Conservation (phyloP, 2,888 invertebrate species). For the Pemphredon lugubris region DNA sequence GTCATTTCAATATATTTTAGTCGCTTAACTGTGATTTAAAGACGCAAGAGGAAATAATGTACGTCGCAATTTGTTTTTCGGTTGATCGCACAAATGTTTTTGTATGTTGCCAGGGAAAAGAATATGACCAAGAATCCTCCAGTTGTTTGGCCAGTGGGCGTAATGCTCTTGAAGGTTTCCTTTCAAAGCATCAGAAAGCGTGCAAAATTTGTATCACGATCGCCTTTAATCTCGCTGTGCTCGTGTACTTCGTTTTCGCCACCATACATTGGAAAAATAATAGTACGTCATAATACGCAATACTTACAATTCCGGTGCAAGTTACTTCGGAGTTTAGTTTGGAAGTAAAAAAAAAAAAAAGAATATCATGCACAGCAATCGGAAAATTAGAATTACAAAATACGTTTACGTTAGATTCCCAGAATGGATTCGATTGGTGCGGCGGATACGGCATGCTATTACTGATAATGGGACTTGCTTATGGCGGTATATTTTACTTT, state of each 20-base stretch:
- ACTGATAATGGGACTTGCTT: conserved; percentile 84
- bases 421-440: conserved; percentile 81
- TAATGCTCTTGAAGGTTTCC: conserved; percentile 44
- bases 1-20: no score
- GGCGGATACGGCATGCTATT: conserved; percentile 88
- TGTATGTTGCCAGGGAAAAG: no score
- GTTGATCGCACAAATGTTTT: no score
- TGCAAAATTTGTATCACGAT: conserved; percentile 51
- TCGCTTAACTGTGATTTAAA: no score
- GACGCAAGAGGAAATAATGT: no score
- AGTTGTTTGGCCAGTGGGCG: conserved; percentile 30
- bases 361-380: no score
- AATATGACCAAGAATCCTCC: conserved; percentile 13
- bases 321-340: not conserved
- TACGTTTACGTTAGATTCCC: conserved; percentile 47
- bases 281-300: conserved; percentile 53
- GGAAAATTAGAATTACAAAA: no score
- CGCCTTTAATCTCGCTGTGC: conserved; percentile 62
- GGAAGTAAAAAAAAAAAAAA: no score
- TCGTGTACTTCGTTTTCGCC: conserved; percentile 72
- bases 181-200: conserved; percentile 50
- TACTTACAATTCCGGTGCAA: not conserved
- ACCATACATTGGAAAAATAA: conserved; percentile 69
- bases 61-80: no score
- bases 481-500: conserved; percentile 86